Evolutionary conservation across 2,888 invertebrate genomes (phyloP), one percentile per base, ranked within the genome.

Genomic region (Anodontia alba): DNA sequence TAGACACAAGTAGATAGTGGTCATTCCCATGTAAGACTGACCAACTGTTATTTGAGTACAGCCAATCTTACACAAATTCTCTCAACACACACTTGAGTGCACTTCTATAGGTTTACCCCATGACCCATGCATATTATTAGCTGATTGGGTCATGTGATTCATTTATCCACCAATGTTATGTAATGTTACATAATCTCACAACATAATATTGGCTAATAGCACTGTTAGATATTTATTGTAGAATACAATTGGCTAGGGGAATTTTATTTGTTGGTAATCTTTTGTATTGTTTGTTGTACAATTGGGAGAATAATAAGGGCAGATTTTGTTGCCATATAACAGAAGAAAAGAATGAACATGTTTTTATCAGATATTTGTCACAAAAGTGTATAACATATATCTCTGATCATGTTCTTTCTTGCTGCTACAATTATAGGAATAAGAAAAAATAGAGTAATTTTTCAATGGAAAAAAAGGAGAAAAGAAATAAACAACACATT

Each of bases 1-100:
- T 62, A 77, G 76, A 76, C 78, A 76, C 66, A 74, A 68, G 75
- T 85, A 80, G 78, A 80, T 76, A 73, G 38, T 80, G 82, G 85
- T 81, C 78, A 83, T 79, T 76, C 73, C n/a, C 78, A 83, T 79
- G 74, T 86, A 80, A 81, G 77, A 84, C 79, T 86, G 87, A 72
- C 87, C 87, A 84, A 76, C 81, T 82, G 84, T 88, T 88, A 86
- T 85, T 83, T 77, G 81, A 74, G 84, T 78, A 77, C 79, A 78
- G 80, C 78, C 87, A 88, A 88, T 88, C 83, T 89, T 89, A 88
- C 88, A 88, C 89, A 88, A 89, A 83, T 76, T 77, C 78, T 69
- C 77, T 76, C 80, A 81, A 81, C 80, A 79, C 71, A 72, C 73
- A 78, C 76, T 81, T 83, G 85, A 87, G 83, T 87, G 77, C 80